A percentile compares a stretch with the other conserved stretches of the same genome.
phyloP scores from a whole-genome alignment of 2,113 vertebrate genomes.

The Marmota monax region DNA sequence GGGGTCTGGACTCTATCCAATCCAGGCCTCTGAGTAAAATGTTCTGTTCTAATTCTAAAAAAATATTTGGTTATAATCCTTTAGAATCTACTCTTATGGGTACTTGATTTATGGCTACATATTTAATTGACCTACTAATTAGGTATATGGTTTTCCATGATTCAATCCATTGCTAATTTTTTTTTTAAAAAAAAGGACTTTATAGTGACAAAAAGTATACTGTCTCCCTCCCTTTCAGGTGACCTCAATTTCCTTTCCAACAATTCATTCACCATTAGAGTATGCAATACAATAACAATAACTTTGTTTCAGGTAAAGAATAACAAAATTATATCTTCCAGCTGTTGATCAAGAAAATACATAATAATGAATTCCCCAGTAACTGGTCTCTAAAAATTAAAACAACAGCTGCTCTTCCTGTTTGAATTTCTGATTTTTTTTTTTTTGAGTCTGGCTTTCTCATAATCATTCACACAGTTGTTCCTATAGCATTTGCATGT shows the following conservation, averaged over 20 bases:
- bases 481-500: neutral
- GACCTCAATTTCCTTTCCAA: neutral
- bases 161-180: neutral
- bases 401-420: neutral
- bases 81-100: neutral
- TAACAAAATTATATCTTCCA: neutral
- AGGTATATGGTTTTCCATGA: neutral
- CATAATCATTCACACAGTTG: neutral
- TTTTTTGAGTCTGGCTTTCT: neutral
- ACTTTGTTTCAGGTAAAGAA: conserved; percentile 11
- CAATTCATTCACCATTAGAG: neutral
- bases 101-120: neutral
- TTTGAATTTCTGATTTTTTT: neutral
- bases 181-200: neutral
- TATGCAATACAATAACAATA: neutral
- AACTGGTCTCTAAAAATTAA: neutral
- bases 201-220: neutral
- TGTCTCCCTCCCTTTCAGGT: neutral
- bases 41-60: neutral
- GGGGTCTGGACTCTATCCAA: neutral
- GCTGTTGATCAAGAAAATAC: neutral
- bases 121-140: neutral
- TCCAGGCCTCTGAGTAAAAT: neutral
- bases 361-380: neutral
- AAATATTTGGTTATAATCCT: neutral